Evolutionary conservation across 1,140 invertebrate genomes (phyloP), one percentile per base, ranked within the genome.

Genomic region (Phthorimaea operculella): DNA sequence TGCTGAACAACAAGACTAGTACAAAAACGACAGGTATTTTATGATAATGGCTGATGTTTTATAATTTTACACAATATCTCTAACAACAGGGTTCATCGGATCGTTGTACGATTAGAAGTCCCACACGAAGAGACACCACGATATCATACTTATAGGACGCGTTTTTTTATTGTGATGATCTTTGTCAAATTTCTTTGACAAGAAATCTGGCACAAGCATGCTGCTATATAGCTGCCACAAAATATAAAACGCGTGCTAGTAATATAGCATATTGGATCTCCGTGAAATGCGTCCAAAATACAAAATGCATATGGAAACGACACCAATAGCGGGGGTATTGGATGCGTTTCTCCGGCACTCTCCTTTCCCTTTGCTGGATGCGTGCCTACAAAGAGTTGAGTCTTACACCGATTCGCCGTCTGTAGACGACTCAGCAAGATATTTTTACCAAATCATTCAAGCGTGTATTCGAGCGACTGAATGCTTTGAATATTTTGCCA

Each of bases 371-470:
- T 74, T 73, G 68, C 66, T 63, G 63, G 55, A 28, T 28, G 21
- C 6, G 21, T 28, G 6, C 21, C 21, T 28, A 28, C 21, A 28
- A 28, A 28, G 21, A 28, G 21, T 42, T 42, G 11, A 52, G 57
- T 58, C 55, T 69, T 65, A 72, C 66, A 57, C 55, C 58, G 52
- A 58, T 53, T 64, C 62, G 51, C 63, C 66, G 61, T 73, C 67
- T 70, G 52, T 67, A 63, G 64, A 34, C 60, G 52, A 64, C 61
- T 66, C 57, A 59, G 62, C 69, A 59, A 62, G 66, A 64, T 68
- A 71, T 73, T 28, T 74, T 76, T 70, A 56, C 72, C 55, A 73
- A 77, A 55, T 77, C 72, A 68, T 73, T 72, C 71, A 58, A 73
- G 58, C 62, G 72, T 70, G 59, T 76, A 74, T 64, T 68, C 21